Evolutionary conservation across 2,113 vertebrate genomes (phyloP).

Genomic region (Chaetodon trifascialis): DNA sequence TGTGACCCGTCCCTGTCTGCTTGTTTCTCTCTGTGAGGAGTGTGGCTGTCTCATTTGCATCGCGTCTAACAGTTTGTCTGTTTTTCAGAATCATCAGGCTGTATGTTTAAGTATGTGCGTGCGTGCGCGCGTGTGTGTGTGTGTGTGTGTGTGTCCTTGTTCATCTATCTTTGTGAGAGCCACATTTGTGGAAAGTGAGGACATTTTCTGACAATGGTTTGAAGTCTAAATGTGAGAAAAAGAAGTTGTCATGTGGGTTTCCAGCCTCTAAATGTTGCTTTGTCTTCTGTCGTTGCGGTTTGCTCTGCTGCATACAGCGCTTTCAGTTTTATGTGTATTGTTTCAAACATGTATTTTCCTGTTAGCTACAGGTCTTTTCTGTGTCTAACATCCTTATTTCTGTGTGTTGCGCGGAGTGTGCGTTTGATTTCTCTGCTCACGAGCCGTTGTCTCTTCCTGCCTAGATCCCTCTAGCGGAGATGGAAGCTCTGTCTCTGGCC

Average conservation of each 20-base stretch:
- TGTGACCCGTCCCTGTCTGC: neutral
- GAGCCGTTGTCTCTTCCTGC: slow-evolving; percentile 92
- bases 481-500: slow-evolving; percentile 99
- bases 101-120: neutral
- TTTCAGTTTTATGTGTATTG: slow-evolving; percentile 4
- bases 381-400: slow-evolving; percentile 38
- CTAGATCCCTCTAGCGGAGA: slow-evolving; percentile 99
- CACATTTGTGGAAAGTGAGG: too few species aligned
- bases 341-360: slow-evolving; percentile 17
- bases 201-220: too few species aligned
- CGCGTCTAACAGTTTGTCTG: neutral
- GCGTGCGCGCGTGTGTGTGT: neutral
- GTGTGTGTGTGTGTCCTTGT: neutral
- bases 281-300: slow-evolving; percentile 1
- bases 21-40: neutral
- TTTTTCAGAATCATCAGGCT: neutral
- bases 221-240: neutral
- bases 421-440: slow-evolving; percentile 83
- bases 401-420: slow-evolving; percentile 34
- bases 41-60: neutral
- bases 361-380: slow-evolving; percentile 44
- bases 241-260: neutral
- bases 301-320: neutral
- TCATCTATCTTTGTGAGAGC: too few species aligned
- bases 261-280: neutral